Percentiles rank a stretch among this genome's conserved stretches.
Evolutionary conservation across 2,888 invertebrate genomes (phyloP).

Genomic region (Cabera pusaria): DNA sequence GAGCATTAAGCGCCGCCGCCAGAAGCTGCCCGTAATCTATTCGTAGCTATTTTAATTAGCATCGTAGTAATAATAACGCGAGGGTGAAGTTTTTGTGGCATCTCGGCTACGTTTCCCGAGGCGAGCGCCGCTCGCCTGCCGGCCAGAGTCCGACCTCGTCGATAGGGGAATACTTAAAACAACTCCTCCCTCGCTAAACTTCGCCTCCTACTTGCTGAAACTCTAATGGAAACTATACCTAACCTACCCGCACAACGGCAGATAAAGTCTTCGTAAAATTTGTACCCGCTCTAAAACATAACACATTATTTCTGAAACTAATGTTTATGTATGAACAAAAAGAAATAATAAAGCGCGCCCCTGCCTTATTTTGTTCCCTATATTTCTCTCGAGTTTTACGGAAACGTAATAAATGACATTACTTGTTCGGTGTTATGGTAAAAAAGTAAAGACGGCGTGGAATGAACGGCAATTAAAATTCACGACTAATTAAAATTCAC

Average conservation of each 20-base stretch:
- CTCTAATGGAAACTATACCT: constrained; percentile 55
- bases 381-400: constrained; percentile 26
- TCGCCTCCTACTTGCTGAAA: constrained; percentile 51
- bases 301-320: constrained; percentile 29
- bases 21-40: constrained; percentile 79
- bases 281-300: constrained; percentile 25
- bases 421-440: constrained; percentile 22
- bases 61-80: constrained; percentile 75
- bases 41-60: constrained; percentile 81
- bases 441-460: constrained; percentile 15
- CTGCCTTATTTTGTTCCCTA: constrained; percentile 24
- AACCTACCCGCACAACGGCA: constrained; percentile 38
- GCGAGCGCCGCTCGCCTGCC: constrained; percentile 44
- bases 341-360: constrained; percentile 26
- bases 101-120: constrained; percentile 62
- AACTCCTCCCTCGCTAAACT: constrained; percentile 64
- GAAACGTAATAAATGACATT: constrained; percentile 22
- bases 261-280: constrained; percentile 39
- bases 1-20: constrained; percentile 75
- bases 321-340: constrained; percentile 33
- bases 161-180: constrained; percentile 66
- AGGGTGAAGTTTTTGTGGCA: constrained; percentile 75
- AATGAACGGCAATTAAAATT: constrained; percentile 12
- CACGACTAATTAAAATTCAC: no score
- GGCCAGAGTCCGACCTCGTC: constrained; percentile 37